Conservation (phyloP, 2,888 invertebrate species). For the Ceramica pisi region DNA sequence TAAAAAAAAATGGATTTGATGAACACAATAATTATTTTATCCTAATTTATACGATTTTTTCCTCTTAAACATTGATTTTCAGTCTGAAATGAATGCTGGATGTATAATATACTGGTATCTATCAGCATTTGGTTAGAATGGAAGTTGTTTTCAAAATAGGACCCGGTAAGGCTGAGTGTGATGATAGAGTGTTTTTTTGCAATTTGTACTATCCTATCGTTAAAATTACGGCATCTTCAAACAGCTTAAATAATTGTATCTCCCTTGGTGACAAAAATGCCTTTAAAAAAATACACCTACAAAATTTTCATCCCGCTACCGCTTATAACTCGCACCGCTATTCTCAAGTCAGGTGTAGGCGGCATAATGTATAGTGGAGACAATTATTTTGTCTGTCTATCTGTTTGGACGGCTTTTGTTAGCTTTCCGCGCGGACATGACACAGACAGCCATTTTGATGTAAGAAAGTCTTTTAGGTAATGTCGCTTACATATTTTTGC, state of each 20-base stretch:
- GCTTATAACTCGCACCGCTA: slow-evolving; percentile 61
- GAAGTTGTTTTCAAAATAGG: no score
- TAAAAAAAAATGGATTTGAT: neutral
- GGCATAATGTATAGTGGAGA: slow-evolving; percentile 79
- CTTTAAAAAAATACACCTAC: neutral
- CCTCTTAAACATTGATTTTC: neutral
- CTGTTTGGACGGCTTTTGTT: slow-evolving; percentile 72
- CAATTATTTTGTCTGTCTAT: slow-evolving; percentile 86
- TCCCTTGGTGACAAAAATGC: no score
- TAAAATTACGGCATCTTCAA: no score
- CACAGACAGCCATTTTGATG: slow-evolving; percentile 63
- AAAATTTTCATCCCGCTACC: slow-evolving; percentile 3
- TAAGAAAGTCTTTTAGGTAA: slow-evolving; percentile 13
- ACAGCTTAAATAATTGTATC: no score
- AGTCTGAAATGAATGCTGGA: neutral
- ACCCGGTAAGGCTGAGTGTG: no score
- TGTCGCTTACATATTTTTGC: neutral
- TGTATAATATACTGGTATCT: no score
- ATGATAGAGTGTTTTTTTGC: no score
- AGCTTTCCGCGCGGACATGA: slow-evolving; percentile 63
- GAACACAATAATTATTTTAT: neutral
- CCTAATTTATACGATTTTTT: neutral
- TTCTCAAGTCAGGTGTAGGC: slow-evolving; percentile 77
- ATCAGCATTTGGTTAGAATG: no score
- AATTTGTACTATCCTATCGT: no score